Evolutionary conservation across 1,140 invertebrate species (phyloP).

Genomic region (Atta cephalotes): DNA sequence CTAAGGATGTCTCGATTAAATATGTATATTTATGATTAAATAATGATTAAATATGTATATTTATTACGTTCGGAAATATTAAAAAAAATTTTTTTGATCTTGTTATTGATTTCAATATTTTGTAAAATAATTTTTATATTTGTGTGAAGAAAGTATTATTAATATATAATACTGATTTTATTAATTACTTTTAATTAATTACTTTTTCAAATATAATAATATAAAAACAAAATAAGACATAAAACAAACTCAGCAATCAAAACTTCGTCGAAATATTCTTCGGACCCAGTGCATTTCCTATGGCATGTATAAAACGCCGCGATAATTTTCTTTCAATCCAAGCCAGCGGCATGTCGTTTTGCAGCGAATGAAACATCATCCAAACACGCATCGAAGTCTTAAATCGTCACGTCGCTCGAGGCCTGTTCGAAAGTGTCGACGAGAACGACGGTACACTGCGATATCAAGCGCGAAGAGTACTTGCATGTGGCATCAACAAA

Average conservation of each 20-base stretch:
- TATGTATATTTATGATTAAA: too few relatives aligned
- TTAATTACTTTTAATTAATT: too few relatives aligned
- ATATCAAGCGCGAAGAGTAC: conserved; percentile 35
- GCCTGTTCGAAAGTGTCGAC: conserved; percentile 40
- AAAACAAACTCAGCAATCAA: not conserved
- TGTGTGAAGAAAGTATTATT: not conserved
- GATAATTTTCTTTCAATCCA: conserved; percentile 56
- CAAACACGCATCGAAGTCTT: conserved; percentile 47
- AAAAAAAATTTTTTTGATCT: not conserved
- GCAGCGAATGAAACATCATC: conserved; percentile 51
- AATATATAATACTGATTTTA: not conserved
- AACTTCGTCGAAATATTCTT: conserved; percentile 5
- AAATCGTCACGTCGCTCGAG: conserved; percentile 52
- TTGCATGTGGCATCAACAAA: conserved; percentile 24
- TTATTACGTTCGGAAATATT: not conserved
- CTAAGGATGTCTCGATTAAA: conserved; percentile 4
- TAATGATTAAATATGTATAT: too few relatives aligned
- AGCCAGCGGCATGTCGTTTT: conserved; percentile 26
- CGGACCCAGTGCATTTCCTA: not conserved
- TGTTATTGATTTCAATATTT: not conserved
- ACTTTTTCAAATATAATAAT: not conserved
- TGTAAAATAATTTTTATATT: not conserved
- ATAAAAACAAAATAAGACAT: not conserved
- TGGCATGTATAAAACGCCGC: conserved; percentile 27
- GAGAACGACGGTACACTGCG: conserved; percentile 33